A percentile compares a stretch with the other conserved stretches of the same genome.
Evolutionary conservation across 2,888 invertebrate species (phyloP).

Genomic region (Stenurella melanura): DNA sequence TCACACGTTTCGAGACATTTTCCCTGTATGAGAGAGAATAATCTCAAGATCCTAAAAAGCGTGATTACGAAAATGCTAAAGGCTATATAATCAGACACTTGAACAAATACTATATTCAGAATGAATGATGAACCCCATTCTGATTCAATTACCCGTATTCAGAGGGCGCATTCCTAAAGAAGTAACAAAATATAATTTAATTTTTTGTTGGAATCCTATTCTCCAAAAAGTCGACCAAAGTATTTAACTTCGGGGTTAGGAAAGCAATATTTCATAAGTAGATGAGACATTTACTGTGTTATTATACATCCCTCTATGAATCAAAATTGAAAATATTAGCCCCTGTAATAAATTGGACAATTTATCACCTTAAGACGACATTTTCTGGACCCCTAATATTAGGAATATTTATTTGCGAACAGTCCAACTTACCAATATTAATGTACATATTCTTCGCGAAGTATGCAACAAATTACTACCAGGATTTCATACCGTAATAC

Average conservation of each 20-base stretch:
- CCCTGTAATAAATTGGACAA: slow-evolving; percentile 27
- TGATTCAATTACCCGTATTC: slow-evolving; percentile 11
- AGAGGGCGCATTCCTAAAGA: not conserved
- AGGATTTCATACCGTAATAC: not conserved
- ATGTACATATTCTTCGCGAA: slow-evolving; percentile 26
- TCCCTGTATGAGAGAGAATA: not conserved
- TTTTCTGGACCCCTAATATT: slow-evolving; percentile 30
- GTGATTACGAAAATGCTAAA: not conserved
- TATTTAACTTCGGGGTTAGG: slow-evolving; percentile 26
- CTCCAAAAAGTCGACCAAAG: not conserved
- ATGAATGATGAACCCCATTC: slow-evolving; percentile 12
- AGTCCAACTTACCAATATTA: slow-evolving; percentile 3
- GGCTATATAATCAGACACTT: not conserved
- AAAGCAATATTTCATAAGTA: slow-evolving; percentile 27
- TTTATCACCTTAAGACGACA: slow-evolving; percentile 35
- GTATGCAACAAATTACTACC: slow-evolving; percentile 9
- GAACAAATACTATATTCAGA: slow-evolving; percentile 6
- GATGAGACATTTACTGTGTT: slow-evolving; percentile 16
- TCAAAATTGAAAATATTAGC: slow-evolving; percentile 31
- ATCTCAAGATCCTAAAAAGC: not conserved
- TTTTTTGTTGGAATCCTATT: not conserved
- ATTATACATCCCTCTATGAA: slow-evolving; percentile 23
- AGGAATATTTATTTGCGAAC: slow-evolving; percentile 27
- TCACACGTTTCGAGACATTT: too few species aligned
- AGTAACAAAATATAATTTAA: slow-evolving; percentile 13